phyloP scores from a whole-genome alignment of 2,888 invertebrate genomes.

The Dolichopus griseipennis region DNA sequence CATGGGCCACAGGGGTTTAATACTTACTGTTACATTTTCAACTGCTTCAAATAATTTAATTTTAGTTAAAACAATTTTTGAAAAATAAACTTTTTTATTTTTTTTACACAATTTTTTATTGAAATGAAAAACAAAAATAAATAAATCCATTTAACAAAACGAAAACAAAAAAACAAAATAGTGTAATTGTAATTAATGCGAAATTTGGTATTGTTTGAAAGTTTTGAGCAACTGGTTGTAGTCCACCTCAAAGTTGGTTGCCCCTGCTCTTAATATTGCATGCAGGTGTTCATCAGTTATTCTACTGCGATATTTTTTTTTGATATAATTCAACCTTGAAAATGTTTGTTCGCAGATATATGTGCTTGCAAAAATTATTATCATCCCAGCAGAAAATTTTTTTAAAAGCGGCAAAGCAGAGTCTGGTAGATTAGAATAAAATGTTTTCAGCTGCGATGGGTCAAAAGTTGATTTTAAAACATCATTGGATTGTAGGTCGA shows the following conservation, averaged over 20 bases:
- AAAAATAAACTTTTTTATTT: slow-evolving; percentile 9
- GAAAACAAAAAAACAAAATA: not conserved
- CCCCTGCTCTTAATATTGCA: slow-evolving; percentile 10
- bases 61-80: slow-evolving; percentile 8
- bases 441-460: slow-evolving; percentile 10
- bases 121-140: not conserved
- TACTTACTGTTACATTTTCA: slow-evolving; percentile 10
- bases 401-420: slow-evolving; percentile 10
- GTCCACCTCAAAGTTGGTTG: slow-evolving; percentile 7
- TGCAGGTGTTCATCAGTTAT: slow-evolving; percentile 10
- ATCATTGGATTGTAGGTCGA: slow-evolving; percentile 10
- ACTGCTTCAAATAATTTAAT: slow-evolving; percentile 8
- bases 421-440: slow-evolving; percentile 8
- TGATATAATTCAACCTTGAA: slow-evolving; percentile 10
- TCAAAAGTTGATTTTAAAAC: slow-evolving; percentile 11
- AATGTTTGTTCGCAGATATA: slow-evolving; percentile 11
- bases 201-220: slow-evolving; percentile 10
- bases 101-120: slow-evolving; percentile 1
- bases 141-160: slow-evolving; percentile 11
- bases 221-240: slow-evolving; percentile 5
- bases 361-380: slow-evolving; percentile 10
- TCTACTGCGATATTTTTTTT: slow-evolving; percentile 12
- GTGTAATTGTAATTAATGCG: slow-evolving; percentile 9
- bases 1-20: slow-evolving; percentile 8
- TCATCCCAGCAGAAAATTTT: slow-evolving; percentile 11